phyloP scores from a whole-genome alignment of 2,888 invertebrate genomes.

The Geophilus truncorum region DNA sequence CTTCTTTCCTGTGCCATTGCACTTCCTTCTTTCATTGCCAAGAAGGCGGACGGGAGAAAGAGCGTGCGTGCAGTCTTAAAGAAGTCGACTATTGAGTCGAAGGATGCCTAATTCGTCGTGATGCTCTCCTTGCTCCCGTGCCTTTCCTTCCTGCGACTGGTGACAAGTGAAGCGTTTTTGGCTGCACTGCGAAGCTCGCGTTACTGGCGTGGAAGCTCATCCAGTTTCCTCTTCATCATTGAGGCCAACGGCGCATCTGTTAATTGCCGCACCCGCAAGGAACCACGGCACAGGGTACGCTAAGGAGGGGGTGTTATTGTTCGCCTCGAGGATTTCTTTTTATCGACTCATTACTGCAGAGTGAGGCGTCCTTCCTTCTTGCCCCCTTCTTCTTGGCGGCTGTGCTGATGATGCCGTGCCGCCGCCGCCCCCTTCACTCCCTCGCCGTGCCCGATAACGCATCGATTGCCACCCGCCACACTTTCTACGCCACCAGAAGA shows the following conservation, averaged over 20 bases:
- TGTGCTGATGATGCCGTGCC: not conserved
- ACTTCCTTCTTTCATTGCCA: not conserved
- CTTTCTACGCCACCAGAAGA: not conserved
- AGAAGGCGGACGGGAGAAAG: not conserved
- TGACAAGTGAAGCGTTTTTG: constrained; percentile 10
- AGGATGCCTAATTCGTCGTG: constrained; percentile 15
- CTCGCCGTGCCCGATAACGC: not conserved
- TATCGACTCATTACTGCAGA: constrained; percentile 16
- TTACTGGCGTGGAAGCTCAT: constrained; percentile 15
- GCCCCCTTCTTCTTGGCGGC: not conserved
- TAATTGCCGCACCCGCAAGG: not conserved
- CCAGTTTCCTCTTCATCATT: constrained; percentile 16
- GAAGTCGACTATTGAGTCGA: constrained; percentile 5
- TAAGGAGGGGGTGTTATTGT: constrained; percentile 6
- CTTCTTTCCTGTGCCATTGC: constrained; percentile 1
- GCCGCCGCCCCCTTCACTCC: not conserved
- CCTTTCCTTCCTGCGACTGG: not conserved
- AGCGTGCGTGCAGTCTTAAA: constrained; percentile 4
- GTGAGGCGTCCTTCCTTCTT: not conserved
- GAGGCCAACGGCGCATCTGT: constrained; percentile 14
- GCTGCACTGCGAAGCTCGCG: not conserved
- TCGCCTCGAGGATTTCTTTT: constrained; percentile 11
- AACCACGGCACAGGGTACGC: not conserved
- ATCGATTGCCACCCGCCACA: constrained; percentile 10
- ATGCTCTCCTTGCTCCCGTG: constrained; percentile 2